A percentile compares a stretch with the other conserved stretches of the same genome.
Evolutionary conservation across 2,797 vertebrate genomes (phyloP).

Genomic region (Labroides dimidiatus): DNA sequence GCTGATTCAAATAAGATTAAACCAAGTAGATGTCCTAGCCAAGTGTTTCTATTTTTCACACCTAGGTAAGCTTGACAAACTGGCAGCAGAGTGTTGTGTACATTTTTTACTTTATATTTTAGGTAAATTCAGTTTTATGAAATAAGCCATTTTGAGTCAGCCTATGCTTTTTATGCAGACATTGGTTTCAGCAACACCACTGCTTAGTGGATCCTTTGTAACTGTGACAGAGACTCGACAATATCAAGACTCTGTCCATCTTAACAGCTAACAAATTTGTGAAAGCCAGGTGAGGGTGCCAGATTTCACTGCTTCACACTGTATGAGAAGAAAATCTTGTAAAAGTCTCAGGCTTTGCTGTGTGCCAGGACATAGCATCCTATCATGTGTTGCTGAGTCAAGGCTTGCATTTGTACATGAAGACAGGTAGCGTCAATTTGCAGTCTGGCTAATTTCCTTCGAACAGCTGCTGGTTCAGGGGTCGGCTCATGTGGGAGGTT

Average conservation of each 20-base stretch:
- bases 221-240: constrained; percentile 7
- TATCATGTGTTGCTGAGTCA: constrained; percentile 9
- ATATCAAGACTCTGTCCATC: constrained; percentile 10
- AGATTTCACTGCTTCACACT: constrained; percentile 25
- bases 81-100: too few species aligned
- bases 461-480: constrained; percentile 43
- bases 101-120: too few species aligned
- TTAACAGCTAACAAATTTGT: constrained; percentile 16
- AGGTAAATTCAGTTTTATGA: too few species aligned
- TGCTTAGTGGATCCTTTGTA: constrained; percentile 20
- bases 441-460: constrained; percentile 32
- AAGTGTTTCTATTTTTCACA: too few species aligned
- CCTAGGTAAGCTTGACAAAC: too few species aligned
- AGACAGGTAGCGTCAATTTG: constrained; percentile 24
- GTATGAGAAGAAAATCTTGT: neutral
- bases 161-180: too few species aligned
- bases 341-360: neutral
- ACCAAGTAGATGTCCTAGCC: too few species aligned
- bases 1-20: too few species aligned
- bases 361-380: constrained; percentile 7
- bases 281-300: constrained; percentile 11
- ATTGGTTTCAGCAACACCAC: neutral
- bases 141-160: too few species aligned
- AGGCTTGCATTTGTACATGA: constrained; percentile 24
- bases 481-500: constrained; percentile 39